Evolutionary conservation across 2,797 vertebrate genomes (phyloP).

Genomic region (Limnodromus scolopaceus): DNA sequence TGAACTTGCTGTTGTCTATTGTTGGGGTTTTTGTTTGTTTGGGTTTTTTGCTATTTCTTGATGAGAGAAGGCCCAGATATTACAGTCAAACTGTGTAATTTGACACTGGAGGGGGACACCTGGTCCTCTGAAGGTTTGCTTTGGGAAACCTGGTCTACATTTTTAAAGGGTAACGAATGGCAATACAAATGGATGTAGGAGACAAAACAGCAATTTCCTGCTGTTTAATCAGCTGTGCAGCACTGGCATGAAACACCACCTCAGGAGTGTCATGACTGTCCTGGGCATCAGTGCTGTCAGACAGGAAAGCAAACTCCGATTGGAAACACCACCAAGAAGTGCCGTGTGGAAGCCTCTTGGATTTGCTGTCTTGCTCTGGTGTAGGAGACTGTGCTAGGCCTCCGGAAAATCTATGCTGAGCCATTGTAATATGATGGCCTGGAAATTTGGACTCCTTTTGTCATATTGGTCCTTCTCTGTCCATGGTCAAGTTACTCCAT

Average conservation of each 20-base stretch:
- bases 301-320: background rate
- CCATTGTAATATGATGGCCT: background rate
- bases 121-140: background rate
- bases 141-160: background rate
- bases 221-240: background rate
- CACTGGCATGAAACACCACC: background rate
- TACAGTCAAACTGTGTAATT: background rate
- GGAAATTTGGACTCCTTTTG: background rate
- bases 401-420: background rate
- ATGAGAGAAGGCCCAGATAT: background rate
- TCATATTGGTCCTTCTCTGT: background rate
- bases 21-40: background rate
- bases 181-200: background rate
- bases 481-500: background rate
- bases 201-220: background rate
- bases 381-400: background rate
- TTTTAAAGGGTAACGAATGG: background rate
- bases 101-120: background rate
- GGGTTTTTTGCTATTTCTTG: background rate
- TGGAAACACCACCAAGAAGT: background rate
- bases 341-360: background rate
- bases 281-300: background rate
- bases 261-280: background rate
- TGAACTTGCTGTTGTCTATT: background rate
- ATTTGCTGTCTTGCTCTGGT: background rate